phyloP scores from a whole-genome alignment of 2,888 invertebrate species.

The Allophyes oxyacanthae region DNA sequence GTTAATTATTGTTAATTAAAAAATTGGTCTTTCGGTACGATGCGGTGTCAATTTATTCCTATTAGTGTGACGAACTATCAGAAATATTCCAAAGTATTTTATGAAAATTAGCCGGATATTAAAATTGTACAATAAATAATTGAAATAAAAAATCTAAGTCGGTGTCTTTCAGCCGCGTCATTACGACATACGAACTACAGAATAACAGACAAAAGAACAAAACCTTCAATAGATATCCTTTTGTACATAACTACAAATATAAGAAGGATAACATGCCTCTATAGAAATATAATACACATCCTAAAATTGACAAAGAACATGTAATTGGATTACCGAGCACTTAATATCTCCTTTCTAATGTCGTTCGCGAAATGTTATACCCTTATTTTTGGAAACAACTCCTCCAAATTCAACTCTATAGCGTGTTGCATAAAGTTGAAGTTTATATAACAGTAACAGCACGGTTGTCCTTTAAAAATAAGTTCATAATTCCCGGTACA shows the following conservation, averaged over 20 bases:
- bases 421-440: conserved; percentile 10
- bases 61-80: too few species aligned
- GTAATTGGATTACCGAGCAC: conserved; percentile 88
- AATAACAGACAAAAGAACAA: conserved; percentile 77
- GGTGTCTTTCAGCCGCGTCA: conserved; percentile 72
- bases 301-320: conserved; percentile 85
- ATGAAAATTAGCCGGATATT: neutral
- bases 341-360: conserved; percentile 86
- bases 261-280: conserved; percentile 80
- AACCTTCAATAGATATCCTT: conserved; percentile 76
- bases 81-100: too few species aligned
- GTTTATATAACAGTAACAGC: neutral
- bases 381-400: conserved; percentile 45
- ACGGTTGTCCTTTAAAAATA: conserved; percentile 32
- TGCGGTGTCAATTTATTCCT: too few species aligned
- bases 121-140: conserved; percentile 35
- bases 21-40: neutral
- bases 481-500: conserved; percentile 62
- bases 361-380: conserved; percentile 63
- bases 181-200: conserved; percentile 64
- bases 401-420: conserved; percentile 24
- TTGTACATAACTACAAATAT: conserved; percentile 80
- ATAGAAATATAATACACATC: conserved; percentile 88
- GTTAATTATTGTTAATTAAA: too few species aligned
- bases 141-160: conserved; percentile 40